Conservation (phyloP, 2,113 vertebrate species). For the Cyphomyrus plagiostoma region DNA sequence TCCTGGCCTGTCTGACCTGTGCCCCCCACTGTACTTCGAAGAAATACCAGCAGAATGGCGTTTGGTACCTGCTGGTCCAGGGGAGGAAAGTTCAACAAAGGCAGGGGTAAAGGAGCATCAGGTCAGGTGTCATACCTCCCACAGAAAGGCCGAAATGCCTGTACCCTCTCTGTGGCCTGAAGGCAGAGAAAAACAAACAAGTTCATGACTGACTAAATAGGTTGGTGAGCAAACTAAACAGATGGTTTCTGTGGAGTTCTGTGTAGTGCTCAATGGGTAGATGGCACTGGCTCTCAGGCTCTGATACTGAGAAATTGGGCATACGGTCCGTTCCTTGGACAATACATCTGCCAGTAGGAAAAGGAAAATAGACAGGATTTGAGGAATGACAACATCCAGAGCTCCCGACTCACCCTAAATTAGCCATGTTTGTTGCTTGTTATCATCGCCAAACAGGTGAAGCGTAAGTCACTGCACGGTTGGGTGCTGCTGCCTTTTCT, state of each 20-base stretch:
- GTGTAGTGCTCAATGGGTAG: not conserved
- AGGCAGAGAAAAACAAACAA: constrained; percentile 25
- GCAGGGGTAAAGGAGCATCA: constrained; percentile 25
- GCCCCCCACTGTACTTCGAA: not conserved
- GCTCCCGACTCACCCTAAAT: constrained; percentile 19
- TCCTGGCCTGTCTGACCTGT: not conserved
- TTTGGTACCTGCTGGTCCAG: not conserved
- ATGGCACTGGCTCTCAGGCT: not conserved
- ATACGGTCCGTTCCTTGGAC: not conserved
- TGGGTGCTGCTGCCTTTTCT: not conserved
- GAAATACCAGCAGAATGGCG: not conserved
- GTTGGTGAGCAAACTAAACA: constrained; percentile 17
- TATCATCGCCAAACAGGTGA: constrained; percentile 1
- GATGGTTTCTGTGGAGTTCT: not conserved
- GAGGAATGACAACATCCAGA: constrained; percentile 34
- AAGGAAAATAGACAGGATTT: constrained; percentile 44
- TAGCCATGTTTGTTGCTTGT: not conserved
- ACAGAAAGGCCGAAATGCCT: constrained; percentile 27
- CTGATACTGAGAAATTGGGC: not conserved
- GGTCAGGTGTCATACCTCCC: constrained; percentile 40
- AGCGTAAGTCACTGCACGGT: not conserved
- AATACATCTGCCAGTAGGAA: not conserved
- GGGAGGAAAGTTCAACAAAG: constrained; percentile 8
- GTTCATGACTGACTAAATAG: not conserved
- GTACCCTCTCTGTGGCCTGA: constrained; percentile 17